Evolutionary conservation across 2,888 invertebrate species (phyloP), one percentile per base, ranked within the genome.

Genomic region (Caenorhabditis becei): DNA sequence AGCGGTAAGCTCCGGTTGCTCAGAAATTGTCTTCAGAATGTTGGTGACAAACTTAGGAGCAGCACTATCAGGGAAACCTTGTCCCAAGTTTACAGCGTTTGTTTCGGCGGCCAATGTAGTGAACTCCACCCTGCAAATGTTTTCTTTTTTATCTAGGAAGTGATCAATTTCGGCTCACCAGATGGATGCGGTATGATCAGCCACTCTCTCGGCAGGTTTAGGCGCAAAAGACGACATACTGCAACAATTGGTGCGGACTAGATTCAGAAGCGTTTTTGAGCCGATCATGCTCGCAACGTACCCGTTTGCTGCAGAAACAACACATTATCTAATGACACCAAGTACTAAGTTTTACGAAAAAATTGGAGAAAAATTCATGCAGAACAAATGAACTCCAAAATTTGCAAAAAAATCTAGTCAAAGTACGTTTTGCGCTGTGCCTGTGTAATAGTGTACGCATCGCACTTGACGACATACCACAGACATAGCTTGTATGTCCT

Each of bases 51-150:
- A 88, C 24, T 80, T 83, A 11, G 91, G 91, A 51, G 88, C 88
- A 4, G 89, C 88, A 16, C 83, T 84, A 69, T 91, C 90, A 4
- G 91, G 90, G 69, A 91, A 91, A 8, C 91, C 91, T 86, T 91
- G 91, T 11, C 91, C 91, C 23, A 91, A 78, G 63, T 91, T 91
- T 20, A 91, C 91, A 0, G 91, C 90, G 44, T 89, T 86, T 77
- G 83, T 83, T 74, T 90, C 88, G 2, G 80, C 84, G 2, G 91
- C 91, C 41, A 91, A 56, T 5, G 86, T 85, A 2, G 89, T 89
- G 80, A 91, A 91, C 74, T 91, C 91, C 1, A 91, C 88, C 91
- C 91, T 91, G 56, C 51, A 91, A 67, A 44, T 14, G 14, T 41
- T 32, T 7, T 32, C 32, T 32, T 10, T n/a, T n/a, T n/a, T n/a